Evolutionary conservation across 2,113 vertebrate species (phyloP), one percentile per base, ranked within the genome.

Genomic region (Bubo scandiacus): DNA sequence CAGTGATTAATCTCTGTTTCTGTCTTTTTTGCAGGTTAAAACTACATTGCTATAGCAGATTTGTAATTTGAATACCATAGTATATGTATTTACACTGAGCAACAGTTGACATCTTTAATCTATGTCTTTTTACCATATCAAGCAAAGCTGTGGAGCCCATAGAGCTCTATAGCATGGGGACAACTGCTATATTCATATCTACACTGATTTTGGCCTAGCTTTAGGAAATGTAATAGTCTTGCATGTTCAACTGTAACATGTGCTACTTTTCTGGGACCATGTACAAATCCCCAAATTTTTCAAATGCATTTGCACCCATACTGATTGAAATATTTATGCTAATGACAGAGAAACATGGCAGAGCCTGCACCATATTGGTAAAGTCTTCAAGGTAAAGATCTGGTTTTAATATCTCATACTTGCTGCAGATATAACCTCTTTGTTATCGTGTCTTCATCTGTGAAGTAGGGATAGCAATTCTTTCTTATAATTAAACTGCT

Each of bases 181-280:
- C 5, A 77, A 7, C 18, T 15, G 2, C 30, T 80, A 3, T 3
- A 7, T 63, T 83, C 12, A 3, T n/a, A 32, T 42, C 15, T 38
- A 3, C 3, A 3, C 20, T 14, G 30, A 58, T 47, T 84, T 67
- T 61, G 61, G 65, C 59, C 32, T 27, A 47, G 11, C 34, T 72
- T 70, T 79, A 42, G 57, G 61, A 74, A 58, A 38, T 34, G 7
- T 3, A 15, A 6, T 21, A 34, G 23, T 25, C n/a, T 34, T 63
- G 20, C 7, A 3, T 8, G 19, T 22, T 75, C 29, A 43, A 0
- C 18, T 68, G 52, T n/a, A 38, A 23, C 4, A 1, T 3, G 15
- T 43, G 47, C 17, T n/a, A 3, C n/a, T 74, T 75, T 40, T 54
- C 62, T 45, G 43, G 12, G 12, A 42, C n/a, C 16, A 11, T 0